Conservation (phyloP, 2,888 invertebrate species). For the Trissonchulus sp. region DNA sequence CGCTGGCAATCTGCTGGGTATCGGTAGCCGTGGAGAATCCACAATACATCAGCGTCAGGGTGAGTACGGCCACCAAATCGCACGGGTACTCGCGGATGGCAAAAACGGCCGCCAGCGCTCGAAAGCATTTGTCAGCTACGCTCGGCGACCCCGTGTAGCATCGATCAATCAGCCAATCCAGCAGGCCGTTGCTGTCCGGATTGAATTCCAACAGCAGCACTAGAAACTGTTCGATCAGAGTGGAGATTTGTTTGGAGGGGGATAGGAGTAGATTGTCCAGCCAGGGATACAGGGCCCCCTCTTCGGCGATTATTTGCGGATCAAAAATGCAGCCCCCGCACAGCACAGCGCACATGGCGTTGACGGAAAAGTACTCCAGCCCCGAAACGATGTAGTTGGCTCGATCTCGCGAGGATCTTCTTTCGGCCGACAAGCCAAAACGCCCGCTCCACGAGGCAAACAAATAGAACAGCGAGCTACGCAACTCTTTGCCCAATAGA, state of each 20-base stretch:
- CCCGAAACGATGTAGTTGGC: conserved; percentile 42
- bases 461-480: conserved; percentile 77
- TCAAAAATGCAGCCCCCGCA: conserved; percentile 95
- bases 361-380: conserved; percentile 59
- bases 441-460: conserved; percentile 91
- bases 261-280: conserved; percentile 81
- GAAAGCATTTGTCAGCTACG: conserved; percentile 92
- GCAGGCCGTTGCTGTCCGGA: conserved; percentile 77
- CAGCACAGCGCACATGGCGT: conserved; percentile 90
- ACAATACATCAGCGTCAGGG: conserved; percentile 90
- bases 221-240: conserved; percentile 83
- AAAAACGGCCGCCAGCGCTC: conserved; percentile 90
- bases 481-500: conserved; percentile 75
- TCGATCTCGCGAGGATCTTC: conserved; percentile 31
- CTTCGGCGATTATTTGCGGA: conserved; percentile 62
- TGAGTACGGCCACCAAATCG: conserved; percentile 75
- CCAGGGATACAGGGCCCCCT: conserved; percentile 85
- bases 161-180: conserved; percentile 96
- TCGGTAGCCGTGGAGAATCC: conserved; percentile 77
- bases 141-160: conserved; percentile 86
- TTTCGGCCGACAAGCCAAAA: conserved; percentile 60
- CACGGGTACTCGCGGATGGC: conserved; percentile 94
- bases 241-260: conserved; percentile 66
- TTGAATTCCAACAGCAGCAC: conserved; percentile 88
- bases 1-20: conserved; percentile 87